phyloP scores from a whole-genome alignment of 2,797 vertebrate genomes.

The Poeciliopsis paucimaculata region DNA sequence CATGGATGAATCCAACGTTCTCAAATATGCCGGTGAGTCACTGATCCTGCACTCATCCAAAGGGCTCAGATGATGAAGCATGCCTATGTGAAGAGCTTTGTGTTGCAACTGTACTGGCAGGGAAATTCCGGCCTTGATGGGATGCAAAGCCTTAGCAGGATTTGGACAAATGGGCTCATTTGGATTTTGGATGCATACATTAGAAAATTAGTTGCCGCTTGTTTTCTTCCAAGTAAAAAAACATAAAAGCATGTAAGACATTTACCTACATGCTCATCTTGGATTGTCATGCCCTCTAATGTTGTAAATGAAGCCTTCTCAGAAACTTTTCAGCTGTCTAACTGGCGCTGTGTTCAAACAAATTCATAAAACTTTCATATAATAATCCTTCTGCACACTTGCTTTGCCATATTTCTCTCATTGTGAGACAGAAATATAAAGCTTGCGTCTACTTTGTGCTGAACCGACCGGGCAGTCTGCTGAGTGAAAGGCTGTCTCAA shows the following conservation, averaged over 20 bases:
- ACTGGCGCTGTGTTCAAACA: conserved; percentile 20
- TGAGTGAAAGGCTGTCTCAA: conserved; percentile 55
- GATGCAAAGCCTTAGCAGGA: conserved; percentile 41
- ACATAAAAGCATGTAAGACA: conserved; percentile 9
- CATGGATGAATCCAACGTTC: conserved; percentile 95
- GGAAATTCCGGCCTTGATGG: conserved; percentile 23
- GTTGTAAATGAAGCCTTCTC: conserved; percentile 5
- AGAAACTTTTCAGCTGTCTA: conserved; percentile 26
- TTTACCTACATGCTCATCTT: conserved; percentile 9
- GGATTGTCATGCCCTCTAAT: background rate
- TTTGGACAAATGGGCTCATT: conserved; percentile 10
- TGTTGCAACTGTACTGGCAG: conserved; percentile 9
- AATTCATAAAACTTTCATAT: conserved; percentile 19
- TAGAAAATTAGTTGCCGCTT: background rate
- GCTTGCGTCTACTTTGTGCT: conserved; percentile 50
- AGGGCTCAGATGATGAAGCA: conserved; percentile 29
- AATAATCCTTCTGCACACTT: conserved; percentile 46
- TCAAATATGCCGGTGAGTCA: conserved; percentile 95
- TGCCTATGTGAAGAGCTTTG: conserved; percentile 25
- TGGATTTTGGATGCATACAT: conserved; percentile 43
- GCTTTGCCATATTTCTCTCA: conserved; percentile 32
- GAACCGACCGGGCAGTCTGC: conserved; percentile 55
- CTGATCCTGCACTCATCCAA: conserved; percentile 22
- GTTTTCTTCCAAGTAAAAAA: conserved; percentile 7
- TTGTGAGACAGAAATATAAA: conserved; percentile 52